A percentile compares a stretch with the other conserved stretches of the same genome.
Conservation (phyloP, 2,888 invertebrate species). For the Mythimna albipuncta region DNA sequence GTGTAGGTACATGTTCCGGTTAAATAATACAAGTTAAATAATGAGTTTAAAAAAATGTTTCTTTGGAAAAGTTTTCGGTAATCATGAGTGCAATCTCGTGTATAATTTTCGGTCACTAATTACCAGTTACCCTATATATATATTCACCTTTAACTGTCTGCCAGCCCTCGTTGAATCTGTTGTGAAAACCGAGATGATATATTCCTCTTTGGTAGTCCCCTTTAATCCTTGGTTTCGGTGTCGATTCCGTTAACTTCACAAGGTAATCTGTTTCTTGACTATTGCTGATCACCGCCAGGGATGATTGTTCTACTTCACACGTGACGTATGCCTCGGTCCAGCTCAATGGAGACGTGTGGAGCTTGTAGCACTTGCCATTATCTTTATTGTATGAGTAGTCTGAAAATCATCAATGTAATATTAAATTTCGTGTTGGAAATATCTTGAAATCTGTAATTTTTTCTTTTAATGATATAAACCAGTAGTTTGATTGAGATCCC, state of each 20-base stretch:
- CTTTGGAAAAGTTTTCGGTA: too few relatives aligned
- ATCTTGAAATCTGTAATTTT: too few relatives aligned
- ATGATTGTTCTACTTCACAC: conserved; percentile 67
- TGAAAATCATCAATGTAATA: conserved; percentile 55
- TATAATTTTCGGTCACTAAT: too few relatives aligned
- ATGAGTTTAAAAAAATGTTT: too few relatives aligned
- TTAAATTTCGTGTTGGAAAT: too few relatives aligned
- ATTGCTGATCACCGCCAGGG: conserved; percentile 76
- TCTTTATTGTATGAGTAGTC: conserved; percentile 73
- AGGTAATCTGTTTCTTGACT: conserved; percentile 43
- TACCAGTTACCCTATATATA: too few relatives aligned
- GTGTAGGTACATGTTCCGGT: too few relatives aligned
- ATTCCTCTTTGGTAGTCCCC: conserved; percentile 37
- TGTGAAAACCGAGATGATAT: conserved; percentile 71
- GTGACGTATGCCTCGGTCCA: conserved; percentile 78
- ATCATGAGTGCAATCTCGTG: too few relatives aligned
- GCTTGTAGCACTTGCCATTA: conserved; percentile 79
- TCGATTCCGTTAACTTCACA: conserved; percentile 17
- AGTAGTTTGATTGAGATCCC: too few relatives aligned
- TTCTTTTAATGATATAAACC: too few relatives aligned
- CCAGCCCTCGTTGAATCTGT: conserved; percentile 66
- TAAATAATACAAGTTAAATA: too few relatives aligned
- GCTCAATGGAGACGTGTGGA: conserved; percentile 74
- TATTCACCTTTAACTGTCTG: conserved; percentile 72
- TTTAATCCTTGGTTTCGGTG: conserved; percentile 17